These are phyloP conservation scores for Nanorana parkeri DNA, from an alignment of 2,113 vertebrate genomes.

Conservation along the genomic window DNA sequence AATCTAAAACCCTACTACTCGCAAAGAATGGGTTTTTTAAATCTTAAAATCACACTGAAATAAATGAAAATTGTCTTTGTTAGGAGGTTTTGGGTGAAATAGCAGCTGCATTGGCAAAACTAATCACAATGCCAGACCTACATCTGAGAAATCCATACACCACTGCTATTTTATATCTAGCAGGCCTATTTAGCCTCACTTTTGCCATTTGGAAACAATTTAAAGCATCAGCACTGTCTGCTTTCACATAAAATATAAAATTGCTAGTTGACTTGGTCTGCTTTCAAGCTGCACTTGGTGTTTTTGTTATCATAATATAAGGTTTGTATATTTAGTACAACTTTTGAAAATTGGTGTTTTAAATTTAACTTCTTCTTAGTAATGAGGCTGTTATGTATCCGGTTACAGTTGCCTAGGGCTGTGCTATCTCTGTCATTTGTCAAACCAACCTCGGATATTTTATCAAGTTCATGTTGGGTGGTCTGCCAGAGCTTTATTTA, in stretches of 20 bases:
- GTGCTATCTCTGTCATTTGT: conserved; percentile 4
- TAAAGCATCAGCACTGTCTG: conserved; percentile 16
- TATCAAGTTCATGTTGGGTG: background rate
- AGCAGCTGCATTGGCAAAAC: conserved; percentile 2
- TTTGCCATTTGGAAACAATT: conserved; percentile 29
- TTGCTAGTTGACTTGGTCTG: background rate
- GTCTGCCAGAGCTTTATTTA: background rate
- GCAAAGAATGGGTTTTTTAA: too few relatives aligned
- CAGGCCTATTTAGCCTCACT: background rate
- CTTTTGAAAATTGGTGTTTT: background rate
- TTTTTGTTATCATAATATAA: background rate
- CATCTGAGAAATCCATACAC: conserved; percentile 6
- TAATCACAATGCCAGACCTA: conserved; percentile 10
- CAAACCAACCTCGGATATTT: background rate
- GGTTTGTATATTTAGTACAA: background rate
- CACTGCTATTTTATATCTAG: conserved; percentile 13
- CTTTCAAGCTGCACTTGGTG: background rate
- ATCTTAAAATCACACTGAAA: background rate
- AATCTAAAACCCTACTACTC: too few relatives aligned
- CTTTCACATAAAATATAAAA: conserved; percentile 20
- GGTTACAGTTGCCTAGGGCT: conserved; percentile 2
- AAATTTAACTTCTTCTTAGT: background rate
- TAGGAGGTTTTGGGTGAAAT: conserved; percentile 1
- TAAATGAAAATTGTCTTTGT: background rate
- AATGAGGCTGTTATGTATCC: conserved; percentile 8